Conservation (phyloP, 2,797 vertebrate species). For the Amniataba percoides region DNA sequence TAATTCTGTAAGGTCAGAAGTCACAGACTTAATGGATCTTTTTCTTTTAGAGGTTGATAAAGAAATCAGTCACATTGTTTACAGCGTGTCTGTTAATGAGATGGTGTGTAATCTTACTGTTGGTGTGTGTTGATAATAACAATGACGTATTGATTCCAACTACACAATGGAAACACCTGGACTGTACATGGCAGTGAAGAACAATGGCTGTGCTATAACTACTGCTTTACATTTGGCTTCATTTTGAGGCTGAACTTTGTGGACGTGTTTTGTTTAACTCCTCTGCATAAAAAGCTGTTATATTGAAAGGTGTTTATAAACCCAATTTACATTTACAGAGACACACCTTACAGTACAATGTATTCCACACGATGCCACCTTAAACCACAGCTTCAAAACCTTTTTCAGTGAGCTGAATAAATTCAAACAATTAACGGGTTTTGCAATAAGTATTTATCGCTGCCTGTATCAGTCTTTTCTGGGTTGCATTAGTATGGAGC, state of each 20-base stretch:
- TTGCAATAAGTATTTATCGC: not conserved
- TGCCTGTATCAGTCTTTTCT: too few species aligned
- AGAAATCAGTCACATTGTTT: not conserved
- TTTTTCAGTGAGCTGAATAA: not conserved
- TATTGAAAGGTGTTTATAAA: not conserved
- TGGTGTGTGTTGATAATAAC: not conserved
- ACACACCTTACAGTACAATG: not conserved
- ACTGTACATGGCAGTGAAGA: not conserved
- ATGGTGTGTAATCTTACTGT: not conserved
- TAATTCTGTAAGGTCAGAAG: constrained; percentile 17
- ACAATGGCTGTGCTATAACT: not conserved
- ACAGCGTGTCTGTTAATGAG: not conserved
- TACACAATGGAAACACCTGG: not conserved
- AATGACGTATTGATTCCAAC: not conserved
- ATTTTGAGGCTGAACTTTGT: not conserved
- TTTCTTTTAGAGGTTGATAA: not conserved
- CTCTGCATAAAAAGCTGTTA: not conserved
- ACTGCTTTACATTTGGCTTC: not conserved
- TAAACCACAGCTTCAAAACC: not conserved
- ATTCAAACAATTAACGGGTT: not conserved
- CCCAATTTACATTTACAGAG: not conserved
- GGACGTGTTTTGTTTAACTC: not conserved
- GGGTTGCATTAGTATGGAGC: not conserved
- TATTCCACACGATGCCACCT: not conserved
- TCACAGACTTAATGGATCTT: not conserved